Evolutionary conservation across 2,113 vertebrate species (phyloP).

Genomic region (Chloropsis hardwickii): DNA sequence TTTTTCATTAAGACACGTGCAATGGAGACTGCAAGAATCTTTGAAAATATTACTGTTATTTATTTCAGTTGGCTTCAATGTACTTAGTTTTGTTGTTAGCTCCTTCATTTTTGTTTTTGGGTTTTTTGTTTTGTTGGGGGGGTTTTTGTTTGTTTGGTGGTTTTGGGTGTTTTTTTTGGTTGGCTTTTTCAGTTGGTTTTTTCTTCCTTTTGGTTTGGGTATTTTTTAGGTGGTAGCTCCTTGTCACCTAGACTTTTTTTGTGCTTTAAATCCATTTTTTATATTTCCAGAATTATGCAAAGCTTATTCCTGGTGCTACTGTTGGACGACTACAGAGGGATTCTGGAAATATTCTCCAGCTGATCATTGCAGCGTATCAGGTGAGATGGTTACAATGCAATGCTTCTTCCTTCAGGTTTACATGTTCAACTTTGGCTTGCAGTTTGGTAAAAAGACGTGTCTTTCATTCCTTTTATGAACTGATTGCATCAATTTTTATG

Average conservation of each 20-base stretch:
- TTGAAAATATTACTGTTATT: neutral
- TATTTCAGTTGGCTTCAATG: neutral
- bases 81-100: neutral
- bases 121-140: too few species aligned
- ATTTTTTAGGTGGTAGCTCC: neutral
- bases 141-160: neutral
- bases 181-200: neutral
- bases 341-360: conserved; percentile 90
- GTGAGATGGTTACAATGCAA: conserved; percentile 63
- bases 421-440: neutral
- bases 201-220: neutral
- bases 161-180: too few species aligned
- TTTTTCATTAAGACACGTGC: neutral
- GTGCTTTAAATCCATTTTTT: neutral
- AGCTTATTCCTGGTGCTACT: conserved; percentile 93
- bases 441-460: neutral
- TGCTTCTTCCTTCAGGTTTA: neutral
- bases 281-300: conserved; percentile 86
- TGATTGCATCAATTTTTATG: neutral
- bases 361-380: conserved; percentile 94
- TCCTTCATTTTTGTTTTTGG: neutral
- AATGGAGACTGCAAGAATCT: neutral
- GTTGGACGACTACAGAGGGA: conserved; percentile 85
- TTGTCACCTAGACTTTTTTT: neutral
- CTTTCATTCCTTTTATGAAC: neutral